Base-by-base conservation (phyloP, 1,140 invertebrate species). In the Ditylenchus dipsaci region DNA sequence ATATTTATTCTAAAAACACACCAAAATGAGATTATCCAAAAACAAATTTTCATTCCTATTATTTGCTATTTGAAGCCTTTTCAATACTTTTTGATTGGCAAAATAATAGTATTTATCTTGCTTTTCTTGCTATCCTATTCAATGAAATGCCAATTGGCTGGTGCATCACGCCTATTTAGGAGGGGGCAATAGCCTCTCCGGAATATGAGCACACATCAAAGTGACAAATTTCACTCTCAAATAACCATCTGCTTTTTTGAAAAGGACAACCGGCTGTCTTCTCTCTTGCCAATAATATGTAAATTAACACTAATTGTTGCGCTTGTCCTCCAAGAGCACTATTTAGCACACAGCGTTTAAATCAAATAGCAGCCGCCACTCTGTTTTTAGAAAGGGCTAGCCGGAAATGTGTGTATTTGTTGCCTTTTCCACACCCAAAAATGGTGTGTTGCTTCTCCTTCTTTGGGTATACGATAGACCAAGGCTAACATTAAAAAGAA, bases 281-380 rank as follows among this genome's bases (percentile, higher is more conserved):
- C 49, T 15, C n/a, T 53, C 49, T 17, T 8, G 3, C 49, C n/a
- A 26, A 19, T 21, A 26, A 53, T 53, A 53, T 53, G 49, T 53
- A 53, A 53, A 53, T 53, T 19, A 53, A 21, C 49, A 53, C 49
- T 53, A 53, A 53, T 53, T 53, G 49, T 53, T 53, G 49, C 49
- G 49, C 49, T 53, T 19, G n/a, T 53, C 33, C n/a, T n/a, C 33
- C 33, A 38, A 38, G 33, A 38, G 11, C 3, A 38, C 33, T 5
- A 38, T 38, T 38, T 38, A 11, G 33, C 33, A 38, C 33, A 38
- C 11, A 19, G n/a, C 49, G 8, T 21, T 53, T 53, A 26, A 53
- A 53, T 53, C 23, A 53, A 53, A 53, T 7, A 53, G 49, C 49
- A 15, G n/a, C n/a, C 49, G 49, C 8, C n/a, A 53, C 3, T 53